Conservation (phyloP, 2,888 invertebrate genomes). For the Luperina testacea region DNA sequence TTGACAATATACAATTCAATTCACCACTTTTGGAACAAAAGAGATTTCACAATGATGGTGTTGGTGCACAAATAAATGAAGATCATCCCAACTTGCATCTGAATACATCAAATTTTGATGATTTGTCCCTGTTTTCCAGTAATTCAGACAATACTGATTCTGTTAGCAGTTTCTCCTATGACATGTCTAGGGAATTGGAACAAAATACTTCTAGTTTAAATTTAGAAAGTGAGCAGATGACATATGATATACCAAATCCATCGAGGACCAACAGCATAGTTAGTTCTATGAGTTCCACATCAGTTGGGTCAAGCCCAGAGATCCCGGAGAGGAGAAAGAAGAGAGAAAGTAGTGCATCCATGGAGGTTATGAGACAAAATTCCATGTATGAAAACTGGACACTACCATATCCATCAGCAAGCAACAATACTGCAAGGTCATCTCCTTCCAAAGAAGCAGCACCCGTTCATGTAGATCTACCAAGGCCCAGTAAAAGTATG, state of each 20-base stretch:
- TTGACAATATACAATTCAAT: constrained; percentile 92
- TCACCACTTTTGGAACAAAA: constrained; percentile 90
- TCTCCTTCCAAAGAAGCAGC: constrained; percentile 30
- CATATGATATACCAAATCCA: constrained; percentile 83
- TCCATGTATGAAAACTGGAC: constrained; percentile 86
- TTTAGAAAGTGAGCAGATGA: constrained; percentile 73
- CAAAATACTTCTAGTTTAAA: constrained; percentile 66
- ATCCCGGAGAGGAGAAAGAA: constrained; percentile 80
- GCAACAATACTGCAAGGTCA: constrained; percentile 49
- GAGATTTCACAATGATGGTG: constrained; percentile 73
- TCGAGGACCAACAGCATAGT: constrained; percentile 81
- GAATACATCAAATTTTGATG: constrained; percentile 81
- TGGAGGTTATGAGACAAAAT: constrained; percentile 81
- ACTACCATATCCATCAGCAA: constrained; percentile 70
- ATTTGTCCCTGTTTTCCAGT: constrained; percentile 81
- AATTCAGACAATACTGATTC: constrained; percentile 84
- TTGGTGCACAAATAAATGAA: constrained; percentile 56
- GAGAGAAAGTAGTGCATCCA: constrained; percentile 65
- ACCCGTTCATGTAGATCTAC: constrained; percentile 16
- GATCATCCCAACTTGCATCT: constrained; percentile 75
- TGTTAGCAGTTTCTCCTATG: constrained; percentile 81
- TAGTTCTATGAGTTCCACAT: constrained; percentile 68
- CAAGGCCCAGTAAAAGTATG: constrained; percentile 89
- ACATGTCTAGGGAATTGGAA: constrained; percentile 77
- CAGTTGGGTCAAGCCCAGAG: constrained; percentile 75